These are phyloP conservation scores for Zosterops borbonicus DNA, from an alignment of 2,113 vertebrate species.

Conservation along the genomic window DNA sequence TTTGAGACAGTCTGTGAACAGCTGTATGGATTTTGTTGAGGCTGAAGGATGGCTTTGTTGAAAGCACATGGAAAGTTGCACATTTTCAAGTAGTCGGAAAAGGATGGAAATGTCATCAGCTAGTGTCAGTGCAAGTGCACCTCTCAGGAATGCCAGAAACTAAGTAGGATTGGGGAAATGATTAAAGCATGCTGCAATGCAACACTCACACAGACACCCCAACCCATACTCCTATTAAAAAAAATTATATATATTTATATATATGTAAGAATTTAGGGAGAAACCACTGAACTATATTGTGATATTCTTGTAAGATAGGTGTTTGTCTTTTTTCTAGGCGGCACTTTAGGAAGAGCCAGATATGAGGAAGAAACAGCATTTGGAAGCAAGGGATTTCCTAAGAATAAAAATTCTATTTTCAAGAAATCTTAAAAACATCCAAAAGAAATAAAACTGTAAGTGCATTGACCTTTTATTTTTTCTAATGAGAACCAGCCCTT, in stretches of 20 bases:
- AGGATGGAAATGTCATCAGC: background rate
- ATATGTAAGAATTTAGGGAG: background rate
- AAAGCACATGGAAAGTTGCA: background rate
- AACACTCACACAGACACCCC: background rate
- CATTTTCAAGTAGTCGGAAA: background rate
- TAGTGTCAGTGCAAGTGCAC: background rate
- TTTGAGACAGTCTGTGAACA: background rate
- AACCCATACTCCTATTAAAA: background rate
- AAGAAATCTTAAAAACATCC: background rate
- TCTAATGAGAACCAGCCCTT: background rate
- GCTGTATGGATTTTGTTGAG: conserved; percentile 1
- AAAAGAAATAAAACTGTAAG: background rate
- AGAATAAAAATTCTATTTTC: background rate
- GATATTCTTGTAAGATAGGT: background rate
- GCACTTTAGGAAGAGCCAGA: background rate
- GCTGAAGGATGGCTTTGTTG: background rate
- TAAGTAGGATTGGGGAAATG: background rate
- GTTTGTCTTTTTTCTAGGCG: background rate
- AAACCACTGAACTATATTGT: background rate
- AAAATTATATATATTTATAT: too few species aligned
- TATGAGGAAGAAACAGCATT: background rate
- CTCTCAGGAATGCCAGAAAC: background rate
- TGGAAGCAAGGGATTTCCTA: background rate
- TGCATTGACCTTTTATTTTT: background rate
- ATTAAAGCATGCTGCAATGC: background rate